phyloP scores from a whole-genome alignment of 2,797 vertebrate species.

The Enteromius treurensis region DNA sequence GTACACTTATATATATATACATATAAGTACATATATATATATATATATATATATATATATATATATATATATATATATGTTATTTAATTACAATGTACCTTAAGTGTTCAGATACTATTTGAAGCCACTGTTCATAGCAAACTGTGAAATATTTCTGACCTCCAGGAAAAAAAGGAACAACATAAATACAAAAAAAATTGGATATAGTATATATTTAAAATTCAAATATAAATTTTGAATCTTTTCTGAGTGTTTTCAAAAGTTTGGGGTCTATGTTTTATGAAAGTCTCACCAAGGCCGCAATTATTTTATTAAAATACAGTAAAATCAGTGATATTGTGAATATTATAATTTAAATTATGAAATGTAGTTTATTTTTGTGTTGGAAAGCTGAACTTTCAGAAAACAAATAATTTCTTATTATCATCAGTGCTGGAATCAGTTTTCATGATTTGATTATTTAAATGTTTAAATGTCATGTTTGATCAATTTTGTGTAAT shows the following conservation, averaged over 20 bases:
- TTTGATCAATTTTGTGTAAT: neutral
- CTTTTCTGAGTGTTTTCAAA: neutral
- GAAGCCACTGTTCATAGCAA: neutral
- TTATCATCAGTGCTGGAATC: neutral
- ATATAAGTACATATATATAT: no score
- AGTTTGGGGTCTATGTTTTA: neutral
- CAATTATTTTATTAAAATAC: neutral
- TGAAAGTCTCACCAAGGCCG: neutral
- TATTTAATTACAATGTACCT: neutral
- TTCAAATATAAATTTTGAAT: neutral
- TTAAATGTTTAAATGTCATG: neutral
- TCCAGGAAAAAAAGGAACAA: neutral
- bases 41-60: no score
- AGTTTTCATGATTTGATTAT: neutral
- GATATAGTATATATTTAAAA: neutral
- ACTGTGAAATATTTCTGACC: constrained; percentile 21
- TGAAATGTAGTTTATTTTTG: neutral
- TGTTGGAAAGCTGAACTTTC: neutral
- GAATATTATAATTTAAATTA: neutral
- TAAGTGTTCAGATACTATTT: neutral
- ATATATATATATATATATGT: no score
- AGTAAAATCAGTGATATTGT: neutral
- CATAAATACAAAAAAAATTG: neutral
- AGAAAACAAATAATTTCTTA: neutral
- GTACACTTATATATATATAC: neutral